These are phyloP conservation scores for Julus scandinavius DNA, from an alignment of 2,888 invertebrate species.

Conservation along the genomic window DNA sequence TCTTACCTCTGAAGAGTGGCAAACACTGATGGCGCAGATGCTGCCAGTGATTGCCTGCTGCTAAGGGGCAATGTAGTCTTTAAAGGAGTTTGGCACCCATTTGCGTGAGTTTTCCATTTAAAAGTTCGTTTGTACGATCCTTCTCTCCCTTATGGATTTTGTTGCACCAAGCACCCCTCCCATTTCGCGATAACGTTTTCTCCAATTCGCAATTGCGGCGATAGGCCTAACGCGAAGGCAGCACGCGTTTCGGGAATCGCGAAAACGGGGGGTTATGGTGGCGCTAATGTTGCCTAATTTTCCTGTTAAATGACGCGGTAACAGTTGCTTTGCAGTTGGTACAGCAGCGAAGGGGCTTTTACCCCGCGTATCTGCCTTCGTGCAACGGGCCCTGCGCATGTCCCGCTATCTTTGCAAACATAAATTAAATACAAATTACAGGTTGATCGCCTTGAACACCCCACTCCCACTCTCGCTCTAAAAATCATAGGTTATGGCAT, in stretches of 20 bases:
- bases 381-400: background rate
- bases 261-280: background rate
- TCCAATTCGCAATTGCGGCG: background rate
- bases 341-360: background rate
- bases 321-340: background rate
- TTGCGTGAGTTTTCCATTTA: too few relatives aligned
- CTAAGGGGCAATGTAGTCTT: background rate
- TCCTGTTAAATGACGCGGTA: conserved; percentile 32
- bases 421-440: background rate
- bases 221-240: background rate
- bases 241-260: too few relatives aligned
- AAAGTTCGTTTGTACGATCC: background rate
- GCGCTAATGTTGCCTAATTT: conserved; percentile 24
- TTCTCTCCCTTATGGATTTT: background rate
- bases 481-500: too few relatives aligned
- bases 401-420: background rate
- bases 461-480: background rate
- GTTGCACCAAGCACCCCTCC: background rate
- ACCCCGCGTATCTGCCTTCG: background rate
- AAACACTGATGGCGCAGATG: too few relatives aligned
- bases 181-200: background rate
- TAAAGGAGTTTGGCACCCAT: too few relatives aligned
- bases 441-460: background rate
- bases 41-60: too few relatives aligned
- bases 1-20: too few relatives aligned